These are phyloP conservation scores for Laticauda colubrina DNA, from an alignment of 2,113 vertebrate species.

Conservation along the genomic window DNA sequence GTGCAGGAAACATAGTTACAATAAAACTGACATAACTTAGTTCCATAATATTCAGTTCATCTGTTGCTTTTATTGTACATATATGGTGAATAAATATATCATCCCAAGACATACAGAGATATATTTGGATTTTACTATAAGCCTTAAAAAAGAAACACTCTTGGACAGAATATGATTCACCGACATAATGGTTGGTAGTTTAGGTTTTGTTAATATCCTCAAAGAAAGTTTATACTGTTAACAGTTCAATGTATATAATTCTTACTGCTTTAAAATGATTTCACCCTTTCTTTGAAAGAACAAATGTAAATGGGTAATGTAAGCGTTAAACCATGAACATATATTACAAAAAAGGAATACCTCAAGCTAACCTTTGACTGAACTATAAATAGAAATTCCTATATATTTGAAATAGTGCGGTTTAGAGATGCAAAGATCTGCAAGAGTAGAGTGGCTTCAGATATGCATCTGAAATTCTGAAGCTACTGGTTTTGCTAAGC, in stretches of 20 bases:
- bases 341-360: conserved; percentile 29
- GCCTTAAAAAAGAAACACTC: conserved; percentile 49
- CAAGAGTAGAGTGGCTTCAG: background rate
- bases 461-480: background rate
- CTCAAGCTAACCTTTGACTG: conserved; percentile 18
- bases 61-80: conserved; percentile 49
- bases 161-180: conserved; percentile 55
- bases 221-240: conserved; percentile 59
- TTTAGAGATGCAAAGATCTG: background rate
- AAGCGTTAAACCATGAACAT: conserved; percentile 29
- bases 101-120: conserved; percentile 8
- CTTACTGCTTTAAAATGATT: conserved; percentile 48
- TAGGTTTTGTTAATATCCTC: conserved; percentile 56
- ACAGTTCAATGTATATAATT: conserved; percentile 57
- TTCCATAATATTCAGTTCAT: conserved; percentile 49
- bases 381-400: background rate
- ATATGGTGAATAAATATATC: conserved; percentile 59
- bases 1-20: conserved; percentile 63
- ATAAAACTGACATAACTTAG: conserved; percentile 55
- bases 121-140: conserved; percentile 51
- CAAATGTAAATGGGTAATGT: conserved; percentile 29
- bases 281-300: conserved; percentile 33
- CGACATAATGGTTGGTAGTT: conserved; percentile 53
- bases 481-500: background rate
- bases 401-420: background rate